Conservation (phyloP, 2,113 vertebrate genomes). For the Ceratotherium simum region DNA sequence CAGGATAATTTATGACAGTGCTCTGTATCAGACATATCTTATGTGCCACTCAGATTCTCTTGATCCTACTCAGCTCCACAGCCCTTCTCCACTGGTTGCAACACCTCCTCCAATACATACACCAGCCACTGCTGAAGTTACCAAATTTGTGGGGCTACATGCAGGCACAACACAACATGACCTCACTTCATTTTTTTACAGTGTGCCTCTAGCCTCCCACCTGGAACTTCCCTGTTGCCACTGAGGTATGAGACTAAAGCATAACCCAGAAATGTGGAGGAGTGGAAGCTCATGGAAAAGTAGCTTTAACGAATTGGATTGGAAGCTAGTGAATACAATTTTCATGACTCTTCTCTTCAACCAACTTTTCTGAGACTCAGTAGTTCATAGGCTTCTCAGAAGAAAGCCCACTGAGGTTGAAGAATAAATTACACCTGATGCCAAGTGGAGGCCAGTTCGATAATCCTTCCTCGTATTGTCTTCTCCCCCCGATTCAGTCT, state of each 20-base stretch:
- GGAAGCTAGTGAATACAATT: slow-evolving; percentile 21
- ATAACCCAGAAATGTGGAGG: background rate
- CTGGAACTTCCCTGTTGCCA: background rate
- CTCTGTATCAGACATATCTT: background rate
- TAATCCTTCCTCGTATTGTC: background rate
- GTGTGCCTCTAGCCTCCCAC: background rate
- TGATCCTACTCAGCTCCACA: background rate
- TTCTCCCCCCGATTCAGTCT: background rate
- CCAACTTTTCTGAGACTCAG: background rate
- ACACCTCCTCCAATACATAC: background rate
- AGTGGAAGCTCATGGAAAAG: background rate
- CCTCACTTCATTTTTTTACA: background rate
- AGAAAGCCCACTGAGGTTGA: background rate
- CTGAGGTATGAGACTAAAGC: background rate
- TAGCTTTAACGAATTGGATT: background rate
- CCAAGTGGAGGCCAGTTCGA: background rate
- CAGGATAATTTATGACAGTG: background rate
- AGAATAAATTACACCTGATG: background rate
- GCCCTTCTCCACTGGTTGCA: background rate
- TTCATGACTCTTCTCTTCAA: background rate
- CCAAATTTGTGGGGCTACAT: background rate
- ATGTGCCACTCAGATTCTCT: background rate
- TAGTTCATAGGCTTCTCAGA: background rate
- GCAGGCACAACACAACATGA: background rate
- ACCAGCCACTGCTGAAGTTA: background rate